A percentile compares a stretch with the other conserved stretches of the same genome.
Evolutionary conservation across 1,140 invertebrate genomes (phyloP).

Genomic region (Battus philenor): DNA sequence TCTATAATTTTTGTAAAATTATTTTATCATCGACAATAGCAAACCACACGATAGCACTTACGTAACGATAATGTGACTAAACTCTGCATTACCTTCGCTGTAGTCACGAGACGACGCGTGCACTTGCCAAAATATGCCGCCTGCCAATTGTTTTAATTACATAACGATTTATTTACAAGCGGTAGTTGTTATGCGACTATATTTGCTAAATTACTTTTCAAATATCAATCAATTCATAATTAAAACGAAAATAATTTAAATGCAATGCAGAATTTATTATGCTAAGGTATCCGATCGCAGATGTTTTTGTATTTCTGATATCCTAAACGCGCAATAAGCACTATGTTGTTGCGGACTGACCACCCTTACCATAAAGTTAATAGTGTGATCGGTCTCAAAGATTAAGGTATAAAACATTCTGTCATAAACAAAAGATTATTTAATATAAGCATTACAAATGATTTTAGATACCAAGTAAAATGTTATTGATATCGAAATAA

Average conservation of each 20-base stretch:
- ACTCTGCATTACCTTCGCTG: constrained; percentile 21
- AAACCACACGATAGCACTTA: constrained; percentile 21
- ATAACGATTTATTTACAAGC: constrained; percentile 5
- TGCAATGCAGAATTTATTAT: too few relatives aligned
- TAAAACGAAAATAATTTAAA: too few relatives aligned
- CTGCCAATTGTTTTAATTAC: constrained; percentile 21
- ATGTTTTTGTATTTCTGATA: background rate
- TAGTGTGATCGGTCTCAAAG: background rate
- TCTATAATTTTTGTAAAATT: too few relatives aligned
- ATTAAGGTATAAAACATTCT: too few relatives aligned
- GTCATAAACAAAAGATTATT: background rate
- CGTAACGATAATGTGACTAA: constrained; percentile 29
- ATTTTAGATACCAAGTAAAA: background rate
- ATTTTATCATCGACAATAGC: too few relatives aligned
- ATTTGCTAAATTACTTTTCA: too few relatives aligned
- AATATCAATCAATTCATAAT: too few relatives aligned
- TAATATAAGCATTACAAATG: too few relatives aligned
- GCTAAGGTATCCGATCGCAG: background rate
- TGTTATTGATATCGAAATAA: background rate
- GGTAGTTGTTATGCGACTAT: too few relatives aligned
- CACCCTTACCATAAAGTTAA: background rate
- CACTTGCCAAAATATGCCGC: constrained; percentile 33
- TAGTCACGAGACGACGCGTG: constrained; percentile 29
- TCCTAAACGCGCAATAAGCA: background rate
- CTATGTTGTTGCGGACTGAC: too few relatives aligned